These are phyloP conservation scores for Urocolius indicus DNA, from an alignment of 2,113 vertebrate species.

Conservation along the genomic window DNA sequence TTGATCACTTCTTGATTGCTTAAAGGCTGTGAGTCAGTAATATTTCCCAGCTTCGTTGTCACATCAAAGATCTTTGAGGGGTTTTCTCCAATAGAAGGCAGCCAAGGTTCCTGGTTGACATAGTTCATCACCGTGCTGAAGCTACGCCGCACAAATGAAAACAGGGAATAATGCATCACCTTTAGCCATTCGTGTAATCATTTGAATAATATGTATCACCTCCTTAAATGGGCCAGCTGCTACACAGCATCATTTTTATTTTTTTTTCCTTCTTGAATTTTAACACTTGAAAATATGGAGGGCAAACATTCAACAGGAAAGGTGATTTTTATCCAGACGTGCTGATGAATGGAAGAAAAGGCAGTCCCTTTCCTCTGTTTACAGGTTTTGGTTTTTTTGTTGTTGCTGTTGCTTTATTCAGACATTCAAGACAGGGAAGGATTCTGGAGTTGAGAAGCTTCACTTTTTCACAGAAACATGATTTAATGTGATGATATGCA, in stretches of 20 bases:
- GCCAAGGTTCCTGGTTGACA: constrained; percentile 60
- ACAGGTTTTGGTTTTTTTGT: too few species aligned
- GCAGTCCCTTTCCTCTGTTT: not conserved
- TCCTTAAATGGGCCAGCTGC: constrained; percentile 48
- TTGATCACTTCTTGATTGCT: constrained; percentile 68
- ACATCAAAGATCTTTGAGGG: constrained; percentile 57
- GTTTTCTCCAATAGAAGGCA: constrained; percentile 57
- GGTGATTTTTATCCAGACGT: constrained; percentile 8
- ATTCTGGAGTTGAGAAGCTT: constrained; percentile 21
- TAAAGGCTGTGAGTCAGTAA: constrained; percentile 68
- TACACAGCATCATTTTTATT: not conserved
- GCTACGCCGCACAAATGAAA: constrained; percentile 27
- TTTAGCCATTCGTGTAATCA: constrained; percentile 55
- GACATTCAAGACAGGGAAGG: constrained; percentile 2
- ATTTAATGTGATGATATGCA: constrained; percentile 34
- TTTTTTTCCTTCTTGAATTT: not conserved
- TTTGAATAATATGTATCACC: constrained; percentile 59
- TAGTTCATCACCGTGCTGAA: constrained; percentile 51
- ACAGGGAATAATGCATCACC: constrained; percentile 44
- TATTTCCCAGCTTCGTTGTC: constrained; percentile 52
- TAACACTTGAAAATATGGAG: constrained; percentile 33
- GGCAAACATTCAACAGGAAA: not conserved
- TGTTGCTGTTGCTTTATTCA: constrained; percentile 38
- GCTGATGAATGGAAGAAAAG: constrained; percentile 1
- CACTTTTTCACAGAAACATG: not conserved